Evolutionary conservation across 1,140 invertebrate genomes (phyloP).

Genomic region (Acromyrmex echinatior): DNA sequence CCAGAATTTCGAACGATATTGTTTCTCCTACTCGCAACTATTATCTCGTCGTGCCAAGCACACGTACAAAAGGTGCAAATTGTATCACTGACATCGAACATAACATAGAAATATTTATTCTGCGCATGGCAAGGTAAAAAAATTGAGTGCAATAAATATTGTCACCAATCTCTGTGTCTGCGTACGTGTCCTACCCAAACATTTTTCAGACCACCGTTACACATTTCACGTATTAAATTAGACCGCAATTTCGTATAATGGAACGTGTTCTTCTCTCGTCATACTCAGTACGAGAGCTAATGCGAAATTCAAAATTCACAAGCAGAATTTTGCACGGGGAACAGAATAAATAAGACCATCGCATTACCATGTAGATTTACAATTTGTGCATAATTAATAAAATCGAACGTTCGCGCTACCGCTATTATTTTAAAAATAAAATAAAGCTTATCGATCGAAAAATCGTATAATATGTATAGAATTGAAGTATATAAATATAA

Average conservation of each 20-base stretch:
- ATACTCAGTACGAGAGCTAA: not conserved
- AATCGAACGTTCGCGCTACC: slow-evolving; percentile 3
- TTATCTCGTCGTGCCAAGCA: slow-evolving; percentile 47
- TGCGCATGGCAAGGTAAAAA: slow-evolving; percentile 39
- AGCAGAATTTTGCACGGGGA: slow-evolving; percentile 24
- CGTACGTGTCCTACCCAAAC: not conserved
- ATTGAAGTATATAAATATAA: slow-evolving; percentile 37
- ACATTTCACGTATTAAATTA: slow-evolving; percentile 40
- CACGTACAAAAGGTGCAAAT: slow-evolving; percentile 39
- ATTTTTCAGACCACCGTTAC: slow-evolving; percentile 14
- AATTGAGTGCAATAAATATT: slow-evolving; percentile 28
- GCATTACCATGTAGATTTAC: not conserved
- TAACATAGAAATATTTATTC: slow-evolving; percentile 51
- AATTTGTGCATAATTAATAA: slow-evolving; percentile 38
- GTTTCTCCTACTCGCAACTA: slow-evolving; percentile 55
- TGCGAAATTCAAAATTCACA: slow-evolving; percentile 6
- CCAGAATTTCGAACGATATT: slow-evolving; percentile 55
- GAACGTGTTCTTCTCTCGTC: slow-evolving; percentile 4
- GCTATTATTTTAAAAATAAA: slow-evolving; percentile 35
- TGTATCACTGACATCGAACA: slow-evolving; percentile 17
- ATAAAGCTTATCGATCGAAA: slow-evolving; percentile 63
- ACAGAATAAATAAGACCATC: not conserved
- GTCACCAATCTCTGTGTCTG: slow-evolving; percentile 14
- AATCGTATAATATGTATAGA: slow-evolving; percentile 63
- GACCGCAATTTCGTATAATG: slow-evolving; percentile 38